Percentiles rank a stretch among this genome's conserved stretches.
Evolutionary conservation across 2,888 invertebrate genomes (phyloP).

Genomic region (Cosmopolites sordidus): DNA sequence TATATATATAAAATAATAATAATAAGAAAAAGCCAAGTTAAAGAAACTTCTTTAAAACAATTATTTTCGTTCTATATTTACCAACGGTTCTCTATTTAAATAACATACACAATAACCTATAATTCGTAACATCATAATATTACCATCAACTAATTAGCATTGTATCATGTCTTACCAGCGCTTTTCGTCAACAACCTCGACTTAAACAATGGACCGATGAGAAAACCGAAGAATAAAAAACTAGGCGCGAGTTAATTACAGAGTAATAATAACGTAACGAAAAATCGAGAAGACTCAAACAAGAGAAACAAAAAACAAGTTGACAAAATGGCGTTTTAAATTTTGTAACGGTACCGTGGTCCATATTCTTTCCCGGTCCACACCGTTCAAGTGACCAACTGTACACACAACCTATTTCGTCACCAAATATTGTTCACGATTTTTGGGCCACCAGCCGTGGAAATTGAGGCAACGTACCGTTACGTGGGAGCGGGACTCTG

Average conservation of each 20-base stretch:
- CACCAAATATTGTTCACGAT: no score
- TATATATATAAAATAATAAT: no score
- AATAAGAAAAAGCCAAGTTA: no score
- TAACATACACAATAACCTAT: no score
- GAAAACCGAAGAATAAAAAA: neutral
- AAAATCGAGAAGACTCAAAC: neutral
- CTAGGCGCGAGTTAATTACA: neutral
- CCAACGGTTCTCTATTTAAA: no score
- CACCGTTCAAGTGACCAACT: neutral
- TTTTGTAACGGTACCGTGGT: neutral
- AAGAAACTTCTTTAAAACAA: no score
- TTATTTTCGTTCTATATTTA: no score
- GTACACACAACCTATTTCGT: neutral
- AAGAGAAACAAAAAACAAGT: neutral
- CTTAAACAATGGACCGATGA: neutral
- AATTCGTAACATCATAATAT: no score
- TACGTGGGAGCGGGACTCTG: constrained; percentile 10
- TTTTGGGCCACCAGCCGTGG: no score
- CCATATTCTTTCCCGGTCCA: neutral
- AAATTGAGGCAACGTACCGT: constrained; percentile 10
- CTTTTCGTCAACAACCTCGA: no score
- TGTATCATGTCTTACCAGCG: no score
- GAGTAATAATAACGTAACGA: neutral
- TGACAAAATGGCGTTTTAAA: constrained; percentile 1
- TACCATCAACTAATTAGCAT: no score